Evolutionary conservation across 2,797 vertebrate genomes (phyloP).

Genomic region (Garrulus glandarius): DNA sequence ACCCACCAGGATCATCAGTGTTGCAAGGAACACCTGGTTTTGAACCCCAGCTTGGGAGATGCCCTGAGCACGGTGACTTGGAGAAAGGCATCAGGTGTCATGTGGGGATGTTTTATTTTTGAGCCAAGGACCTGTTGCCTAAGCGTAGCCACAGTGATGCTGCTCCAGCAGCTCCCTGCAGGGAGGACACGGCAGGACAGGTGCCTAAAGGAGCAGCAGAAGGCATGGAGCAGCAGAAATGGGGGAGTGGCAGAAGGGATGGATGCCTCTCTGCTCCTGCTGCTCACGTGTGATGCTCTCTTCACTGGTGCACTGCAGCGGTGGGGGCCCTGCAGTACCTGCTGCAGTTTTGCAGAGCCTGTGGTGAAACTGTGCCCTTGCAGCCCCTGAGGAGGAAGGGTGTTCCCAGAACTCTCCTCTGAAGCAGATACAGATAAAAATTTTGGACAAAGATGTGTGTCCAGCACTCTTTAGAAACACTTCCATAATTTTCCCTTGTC

Average conservation of each 20-base stretch:
- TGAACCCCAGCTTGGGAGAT: background rate
- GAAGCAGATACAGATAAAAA: background rate
- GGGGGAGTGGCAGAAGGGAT: background rate
- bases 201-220: background rate
- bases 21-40: background rate
- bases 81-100: background rate
- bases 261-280: fast-evolving
- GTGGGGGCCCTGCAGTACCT: background rate
- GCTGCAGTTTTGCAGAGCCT: background rate
- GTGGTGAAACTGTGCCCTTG: background rate
- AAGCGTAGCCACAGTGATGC: background rate
- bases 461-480: background rate
- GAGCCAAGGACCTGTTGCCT: background rate
- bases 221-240: background rate
- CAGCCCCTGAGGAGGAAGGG: background rate
- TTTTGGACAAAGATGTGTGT: background rate
- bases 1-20: background rate
- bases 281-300: fast-evolving
- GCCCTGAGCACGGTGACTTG: background rate
- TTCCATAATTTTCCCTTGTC: background rate
- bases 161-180: background rate
- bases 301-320: background rate
- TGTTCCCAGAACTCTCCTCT: background rate
- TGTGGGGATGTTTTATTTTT: background rate
- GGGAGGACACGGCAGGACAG: background rate